Evolutionary conservation across 1,140 invertebrate genomes (phyloP), one percentile per base, ranked within the genome.

Genomic region (Lepidurus packardi): DNA sequence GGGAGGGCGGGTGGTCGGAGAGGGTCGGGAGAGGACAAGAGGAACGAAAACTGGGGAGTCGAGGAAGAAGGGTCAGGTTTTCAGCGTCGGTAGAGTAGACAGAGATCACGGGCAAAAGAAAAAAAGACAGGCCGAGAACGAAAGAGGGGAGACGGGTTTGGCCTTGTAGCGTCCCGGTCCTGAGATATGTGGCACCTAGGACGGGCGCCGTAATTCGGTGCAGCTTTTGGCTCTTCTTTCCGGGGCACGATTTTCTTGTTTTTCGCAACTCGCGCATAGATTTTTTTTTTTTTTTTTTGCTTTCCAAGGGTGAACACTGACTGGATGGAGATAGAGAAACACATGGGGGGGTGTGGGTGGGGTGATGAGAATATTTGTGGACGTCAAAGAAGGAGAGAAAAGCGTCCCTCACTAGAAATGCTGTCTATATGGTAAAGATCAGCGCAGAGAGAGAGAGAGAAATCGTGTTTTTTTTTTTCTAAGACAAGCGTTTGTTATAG

Each of bases 281-380:
- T 65, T 65, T 65, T 65, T 65, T 47, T 47, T 47, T 9, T 34
- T 34, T 34, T 3, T 34, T 34, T 34, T 34, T 3, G 2, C 34
- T 34, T 34, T 34, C 34, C 34, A 34, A 4, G 34, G 34, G 34
- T 34, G 34, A 34, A 34, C 4, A 34, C 34, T 34, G 34, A 34
- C 34, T 34, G 34, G 34, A 34, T 34, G 34, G 34, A 34, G 34
- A 34, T 34, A 34, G 34, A 34, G 34, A 34, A 34, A 34, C 2
- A 34, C 13, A 65, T 8, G 21, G 8, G 21, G 8, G 53, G 16
- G 53, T 65, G 53, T 4, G 0, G 21, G 53, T 65, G 53, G 53
- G 53, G 53, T 65, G 53, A n/a, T 65, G 53, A 65, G 53, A 65
- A 65, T 65, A 65, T 65, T 65, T 65, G n/a, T 65, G 53, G 53